Conservation (phyloP, 1,140 invertebrate genomes). For the Leptinotarsa lineolata region DNA sequence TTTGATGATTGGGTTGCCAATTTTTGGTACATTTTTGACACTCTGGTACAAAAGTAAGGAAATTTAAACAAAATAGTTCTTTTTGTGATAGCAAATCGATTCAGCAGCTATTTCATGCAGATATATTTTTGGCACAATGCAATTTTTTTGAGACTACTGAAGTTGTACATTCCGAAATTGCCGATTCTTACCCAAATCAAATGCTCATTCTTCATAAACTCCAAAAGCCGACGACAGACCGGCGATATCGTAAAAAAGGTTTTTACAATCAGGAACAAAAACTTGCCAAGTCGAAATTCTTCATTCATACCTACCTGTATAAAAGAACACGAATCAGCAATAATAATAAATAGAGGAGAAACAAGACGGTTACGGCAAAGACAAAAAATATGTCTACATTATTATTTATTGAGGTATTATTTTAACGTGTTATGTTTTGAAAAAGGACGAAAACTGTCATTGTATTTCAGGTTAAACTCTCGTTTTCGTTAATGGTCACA, state of each 20-base stretch:
- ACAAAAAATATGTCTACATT: constrained; percentile 24
- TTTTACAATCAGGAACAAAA: constrained; percentile 3
- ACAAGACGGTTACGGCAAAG: constrained; percentile 19
- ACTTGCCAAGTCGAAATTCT: background rate
- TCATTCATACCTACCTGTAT: constrained; percentile 6
- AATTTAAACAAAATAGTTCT: too few relatives aligned
- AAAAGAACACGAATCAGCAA: constrained; percentile 17
- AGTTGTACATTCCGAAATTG: too few relatives aligned
- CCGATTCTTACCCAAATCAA: too few relatives aligned
- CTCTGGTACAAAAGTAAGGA: too few relatives aligned
- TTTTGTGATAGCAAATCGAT: too few relatives aligned
- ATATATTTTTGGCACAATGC: too few relatives aligned
- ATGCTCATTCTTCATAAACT: too few relatives aligned
- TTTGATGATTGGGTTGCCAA: too few relatives aligned
- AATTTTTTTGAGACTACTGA: too few relatives aligned
- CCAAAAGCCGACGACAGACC: too few relatives aligned
- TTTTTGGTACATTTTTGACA: too few relatives aligned
- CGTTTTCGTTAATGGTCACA: constrained; percentile 48
- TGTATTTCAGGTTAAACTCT: constrained; percentile 43
- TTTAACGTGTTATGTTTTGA: constrained; percentile 34
- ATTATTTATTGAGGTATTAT: constrained; percentile 38
- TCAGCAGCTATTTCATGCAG: too few relatives aligned
- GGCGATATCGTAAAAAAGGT: background rate
- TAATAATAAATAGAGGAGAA: constrained; percentile 26
- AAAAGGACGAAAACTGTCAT: constrained; percentile 38